These are phyloP conservation scores for Lepilemur septentrionalis DNA, from an alignment of 2,797 vertebrate genomes.

Conservation along the genomic window DNA sequence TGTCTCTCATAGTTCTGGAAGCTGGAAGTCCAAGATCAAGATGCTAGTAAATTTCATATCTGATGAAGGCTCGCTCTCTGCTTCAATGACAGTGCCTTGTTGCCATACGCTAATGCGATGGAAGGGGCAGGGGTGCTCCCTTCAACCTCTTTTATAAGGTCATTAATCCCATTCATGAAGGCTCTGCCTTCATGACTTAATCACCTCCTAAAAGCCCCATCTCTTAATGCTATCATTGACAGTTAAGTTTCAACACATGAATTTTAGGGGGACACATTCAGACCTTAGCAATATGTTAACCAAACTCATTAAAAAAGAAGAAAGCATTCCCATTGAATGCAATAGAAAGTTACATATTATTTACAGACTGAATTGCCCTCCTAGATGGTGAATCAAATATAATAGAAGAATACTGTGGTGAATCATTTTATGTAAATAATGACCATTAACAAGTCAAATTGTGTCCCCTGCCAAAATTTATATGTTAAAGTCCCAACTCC, in stretches of 20 bases:
- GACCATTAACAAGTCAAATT: neutral
- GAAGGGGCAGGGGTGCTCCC: neutral
- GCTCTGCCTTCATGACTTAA: neutral
- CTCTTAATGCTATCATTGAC: neutral
- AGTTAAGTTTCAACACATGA: neutral
- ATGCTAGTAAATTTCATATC: neutral
- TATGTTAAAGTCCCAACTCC: neutral
- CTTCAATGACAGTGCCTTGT: neutral
- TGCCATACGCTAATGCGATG: neutral
- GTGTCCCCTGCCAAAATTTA: neutral
- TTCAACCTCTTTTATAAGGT: neutral
- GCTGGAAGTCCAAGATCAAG: neutral
- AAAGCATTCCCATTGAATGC: neutral
- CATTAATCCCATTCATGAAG: neutral
- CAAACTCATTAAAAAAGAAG: constrained; percentile 22
- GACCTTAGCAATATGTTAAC: neutral
- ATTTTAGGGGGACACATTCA: neutral
- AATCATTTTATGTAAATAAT: neutral
- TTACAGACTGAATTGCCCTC: neutral
- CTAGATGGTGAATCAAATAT: neutral
- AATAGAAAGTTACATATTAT: neutral
- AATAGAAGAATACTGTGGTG: neutral
- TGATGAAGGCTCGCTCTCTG: neutral
- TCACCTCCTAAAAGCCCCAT: neutral
- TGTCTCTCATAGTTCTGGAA: neutral